phyloP scores from a whole-genome alignment of 2,888 invertebrate genomes.

The Caenorhabditis sp. region DNA sequence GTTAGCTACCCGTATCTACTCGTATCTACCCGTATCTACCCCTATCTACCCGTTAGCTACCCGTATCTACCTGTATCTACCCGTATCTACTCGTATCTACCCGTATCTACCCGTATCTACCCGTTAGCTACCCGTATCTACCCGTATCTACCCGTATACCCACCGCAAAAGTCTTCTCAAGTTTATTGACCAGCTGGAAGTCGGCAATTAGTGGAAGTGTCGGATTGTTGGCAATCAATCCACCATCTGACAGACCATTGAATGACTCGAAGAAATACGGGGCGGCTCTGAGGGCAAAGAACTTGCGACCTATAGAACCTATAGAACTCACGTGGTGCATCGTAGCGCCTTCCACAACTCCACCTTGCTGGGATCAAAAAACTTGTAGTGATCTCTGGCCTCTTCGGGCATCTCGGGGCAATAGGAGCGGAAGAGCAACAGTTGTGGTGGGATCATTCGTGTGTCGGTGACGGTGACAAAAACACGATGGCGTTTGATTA shows the following conservation, averaged over 20 bases:
- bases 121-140: too few species aligned
- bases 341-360: constrained; percentile 51
- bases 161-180: constrained; percentile 41
- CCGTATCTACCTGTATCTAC: too few species aligned
- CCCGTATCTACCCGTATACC: too few species aligned
- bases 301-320: neutral
- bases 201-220: constrained; percentile 48
- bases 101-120: too few species aligned
- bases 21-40: too few species aligned
- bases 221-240: constrained; percentile 53
- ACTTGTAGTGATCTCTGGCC: constrained; percentile 38
- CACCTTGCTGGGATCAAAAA: constrained; percentile 44
- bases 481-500: constrained; percentile 24
- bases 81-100: too few species aligned
- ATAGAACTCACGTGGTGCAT: constrained; percentile 40
- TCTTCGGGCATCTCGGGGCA: constrained; percentile 44
- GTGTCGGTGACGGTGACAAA: constrained; percentile 48
- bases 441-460: constrained; percentile 41
- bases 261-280: constrained; percentile 51
- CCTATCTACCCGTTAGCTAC: too few species aligned
- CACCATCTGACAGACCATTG: constrained; percentile 52
- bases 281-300: constrained; percentile 36
- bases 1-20: too few species aligned
- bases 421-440: constrained; percentile 51
- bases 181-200: constrained; percentile 33